A percentile compares a stretch with the other conserved stretches of the same genome.
Conservation (phyloP, 2,113 vertebrate genomes). For the Malaclemys terrapin region DNA sequence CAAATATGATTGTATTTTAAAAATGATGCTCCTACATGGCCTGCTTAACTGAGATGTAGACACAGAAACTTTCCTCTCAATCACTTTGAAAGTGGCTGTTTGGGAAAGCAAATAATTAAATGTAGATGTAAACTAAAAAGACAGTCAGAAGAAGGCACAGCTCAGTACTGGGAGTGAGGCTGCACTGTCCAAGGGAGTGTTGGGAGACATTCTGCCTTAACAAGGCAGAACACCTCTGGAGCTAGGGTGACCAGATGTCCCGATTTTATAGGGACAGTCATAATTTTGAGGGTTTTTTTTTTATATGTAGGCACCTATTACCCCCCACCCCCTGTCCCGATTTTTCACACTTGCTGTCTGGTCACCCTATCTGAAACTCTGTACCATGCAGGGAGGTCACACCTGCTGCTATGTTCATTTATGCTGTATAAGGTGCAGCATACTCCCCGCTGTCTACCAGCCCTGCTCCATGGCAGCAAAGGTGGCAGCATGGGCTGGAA, state of each 20-base stretch:
- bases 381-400: not conserved
- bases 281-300: too few relatives aligned
- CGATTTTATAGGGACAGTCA: too few relatives aligned
- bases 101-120: not conserved
- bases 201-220: not conserved
- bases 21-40: not conserved
- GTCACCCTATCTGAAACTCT: not conserved
- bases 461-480: not conserved
- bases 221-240: not conserved
- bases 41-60: not conserved
- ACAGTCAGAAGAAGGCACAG: rapidly evolving
- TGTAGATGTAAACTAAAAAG: rapidly evolving
- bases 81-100: rapidly evolving
- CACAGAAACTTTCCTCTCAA: not conserved
- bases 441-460: not conserved
- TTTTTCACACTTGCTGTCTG: too few relatives aligned
- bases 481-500: not conserved
- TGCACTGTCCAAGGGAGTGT: rapidly evolving
- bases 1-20: not conserved
- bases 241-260: too few relatives aligned
- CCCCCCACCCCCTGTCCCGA: too few relatives aligned
- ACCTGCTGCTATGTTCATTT: not conserved
- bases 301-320: too few relatives aligned
- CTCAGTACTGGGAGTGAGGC: not conserved
- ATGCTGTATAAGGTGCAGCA: not conserved